A percentile compares a stretch with the other conserved stretches of the same genome.
Evolutionary conservation across 1,140 invertebrate species (phyloP).

Genomic region (Dufourea novaeangliae): DNA sequence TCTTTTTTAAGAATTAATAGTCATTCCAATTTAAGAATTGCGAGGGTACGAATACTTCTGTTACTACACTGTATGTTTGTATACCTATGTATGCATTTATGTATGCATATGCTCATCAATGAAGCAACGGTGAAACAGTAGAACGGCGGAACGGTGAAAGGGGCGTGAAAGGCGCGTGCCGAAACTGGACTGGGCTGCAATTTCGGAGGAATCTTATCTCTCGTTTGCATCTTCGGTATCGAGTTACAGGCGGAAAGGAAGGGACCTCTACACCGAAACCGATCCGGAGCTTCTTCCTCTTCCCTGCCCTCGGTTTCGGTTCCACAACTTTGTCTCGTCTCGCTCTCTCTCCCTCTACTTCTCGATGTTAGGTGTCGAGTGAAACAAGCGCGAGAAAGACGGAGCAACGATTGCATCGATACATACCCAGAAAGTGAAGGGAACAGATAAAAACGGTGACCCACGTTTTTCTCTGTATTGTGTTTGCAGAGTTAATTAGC

Average conservation of each 20-base stretch:
- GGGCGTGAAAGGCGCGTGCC: conserved; percentile 74
- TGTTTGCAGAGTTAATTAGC: too few relatives aligned
- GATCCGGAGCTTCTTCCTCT: conserved; percentile 8
- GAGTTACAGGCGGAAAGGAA: conserved; percentile 67
- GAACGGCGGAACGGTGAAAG: background rate
- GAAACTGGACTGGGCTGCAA: conserved; percentile 71
- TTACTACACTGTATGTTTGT: too few relatives aligned
- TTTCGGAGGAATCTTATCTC: conserved; percentile 71
- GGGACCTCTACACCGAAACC: conserved; percentile 28
- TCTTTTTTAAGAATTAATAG: too few relatives aligned
- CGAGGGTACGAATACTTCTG: too few relatives aligned
- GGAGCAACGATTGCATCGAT: background rate
- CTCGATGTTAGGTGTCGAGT: background rate
- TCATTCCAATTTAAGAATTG: too few relatives aligned
- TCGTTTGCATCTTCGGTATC: conserved; percentile 77
- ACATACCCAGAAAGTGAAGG: too few relatives aligned
- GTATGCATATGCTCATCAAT: too few relatives aligned
- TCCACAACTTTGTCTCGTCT: too few relatives aligned
- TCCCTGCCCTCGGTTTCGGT: background rate
- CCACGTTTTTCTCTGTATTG: too few relatives aligned
- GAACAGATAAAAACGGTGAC: too few relatives aligned
- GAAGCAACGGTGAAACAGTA: too few relatives aligned
- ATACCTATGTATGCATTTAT: too few relatives aligned
- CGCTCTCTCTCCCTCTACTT: background rate
- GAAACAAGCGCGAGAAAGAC: background rate